Percentiles rank a stretch among this genome's conserved stretches.
phyloP scores from a whole-genome alignment of 2,888 invertebrate genomes.

The Calameuta idolon region DNA sequence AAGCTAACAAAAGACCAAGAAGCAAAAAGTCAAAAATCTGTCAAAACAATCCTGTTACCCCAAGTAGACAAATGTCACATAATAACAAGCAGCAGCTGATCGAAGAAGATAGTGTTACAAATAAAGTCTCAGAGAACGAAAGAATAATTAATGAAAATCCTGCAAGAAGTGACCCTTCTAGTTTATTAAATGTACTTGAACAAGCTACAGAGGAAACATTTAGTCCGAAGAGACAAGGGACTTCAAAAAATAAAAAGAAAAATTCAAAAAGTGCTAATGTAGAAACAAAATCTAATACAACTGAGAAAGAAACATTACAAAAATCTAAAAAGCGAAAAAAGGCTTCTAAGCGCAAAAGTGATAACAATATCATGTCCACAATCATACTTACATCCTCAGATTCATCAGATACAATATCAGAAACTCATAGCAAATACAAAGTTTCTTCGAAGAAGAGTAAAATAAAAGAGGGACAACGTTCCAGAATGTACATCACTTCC shows the following conservation, averaged over 20 bases:
- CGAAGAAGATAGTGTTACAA: not conserved
- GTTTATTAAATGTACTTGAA: not conserved
- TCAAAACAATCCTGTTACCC: not conserved
- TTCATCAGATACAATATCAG: conserved; percentile 21
- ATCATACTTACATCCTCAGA: conserved; percentile 23
- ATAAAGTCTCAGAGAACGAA: not conserved
- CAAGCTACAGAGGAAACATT: not conserved
- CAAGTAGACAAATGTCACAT: not conserved
- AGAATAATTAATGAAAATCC: not conserved
- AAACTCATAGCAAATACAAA: conserved; percentile 30
- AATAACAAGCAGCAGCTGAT: not conserved
- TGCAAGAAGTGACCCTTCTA: not conserved
- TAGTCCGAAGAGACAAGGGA: not conserved
- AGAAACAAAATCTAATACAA: conserved; percentile 1
- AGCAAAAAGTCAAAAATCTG: not conserved
- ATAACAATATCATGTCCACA: not conserved
- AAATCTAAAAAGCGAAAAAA: not conserved
- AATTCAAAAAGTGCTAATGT: not conserved
- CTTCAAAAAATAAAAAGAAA: not conserved
- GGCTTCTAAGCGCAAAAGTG: not conserved
- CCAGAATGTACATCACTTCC: conserved; percentile 27
- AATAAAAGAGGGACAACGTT: conserved; percentile 15
- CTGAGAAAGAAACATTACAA: not conserved
- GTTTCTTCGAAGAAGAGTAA: conserved; percentile 19
- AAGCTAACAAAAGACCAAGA: not conserved